Percentiles rank a stretch among this genome's conserved stretches.
These are phyloP conservation scores for Orgyia antiqua DNA, from an alignment of 2,888 invertebrate species.

Conservation along the genomic window DNA sequence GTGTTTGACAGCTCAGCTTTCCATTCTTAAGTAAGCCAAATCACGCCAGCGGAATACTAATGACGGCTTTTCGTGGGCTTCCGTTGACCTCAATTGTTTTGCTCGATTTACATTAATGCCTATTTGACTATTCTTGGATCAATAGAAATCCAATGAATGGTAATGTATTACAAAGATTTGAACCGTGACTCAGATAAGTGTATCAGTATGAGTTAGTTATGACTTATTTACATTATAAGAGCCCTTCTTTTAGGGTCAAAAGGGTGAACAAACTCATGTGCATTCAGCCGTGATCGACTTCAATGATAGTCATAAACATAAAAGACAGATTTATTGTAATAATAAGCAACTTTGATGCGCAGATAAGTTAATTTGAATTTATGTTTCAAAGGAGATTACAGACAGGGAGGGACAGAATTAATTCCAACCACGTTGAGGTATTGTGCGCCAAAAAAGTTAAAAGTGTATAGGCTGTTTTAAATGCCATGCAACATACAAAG, in stretches of 20 bases:
- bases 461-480: conserved; percentile 22
- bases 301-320: conserved; percentile 35
- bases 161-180: conserved; percentile 30
- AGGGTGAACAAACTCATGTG: conserved; percentile 58
- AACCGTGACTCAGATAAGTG: conserved; percentile 64
- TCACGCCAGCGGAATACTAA: conserved; percentile 39
- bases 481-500: conserved; percentile 44
- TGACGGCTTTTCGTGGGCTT: conserved; percentile 31
- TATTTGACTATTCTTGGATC: conserved; percentile 18
- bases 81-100: conserved; percentile 29
- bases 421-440: conserved; percentile 18
- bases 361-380: too few species aligned
- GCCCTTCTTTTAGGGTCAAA: conserved; percentile 62
- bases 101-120: conserved; percentile 31
- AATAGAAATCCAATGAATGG: conserved; percentile 17
- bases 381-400: too few species aligned
- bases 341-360: too few species aligned
- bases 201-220: conserved; percentile 46
- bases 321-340: conserved; percentile 40
- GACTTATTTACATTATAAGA: conserved; percentile 58
- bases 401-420: conserved; percentile 20
- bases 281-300: conserved; percentile 46
- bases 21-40: conserved; percentile 29
- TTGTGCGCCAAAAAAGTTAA: conserved; percentile 14
- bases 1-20: conserved; percentile 42